Percentiles rank a stretch among this genome's conserved stretches.
Conservation (phyloP, 2,888 invertebrate species). For the Scelioninae gen. 1 region DNA sequence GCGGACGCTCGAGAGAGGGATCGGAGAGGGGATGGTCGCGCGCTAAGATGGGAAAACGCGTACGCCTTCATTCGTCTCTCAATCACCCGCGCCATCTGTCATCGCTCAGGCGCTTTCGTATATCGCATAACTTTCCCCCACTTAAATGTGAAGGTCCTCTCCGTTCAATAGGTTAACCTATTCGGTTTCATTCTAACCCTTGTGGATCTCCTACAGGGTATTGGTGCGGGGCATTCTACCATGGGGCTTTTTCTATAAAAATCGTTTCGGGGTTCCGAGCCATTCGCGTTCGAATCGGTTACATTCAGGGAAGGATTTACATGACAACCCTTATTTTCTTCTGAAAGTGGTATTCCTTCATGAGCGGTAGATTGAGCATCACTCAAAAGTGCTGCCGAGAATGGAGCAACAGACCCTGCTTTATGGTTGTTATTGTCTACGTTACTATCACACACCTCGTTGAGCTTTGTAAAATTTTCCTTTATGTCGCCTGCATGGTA, state of each 20-base stretch:
- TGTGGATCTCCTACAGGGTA: background rate
- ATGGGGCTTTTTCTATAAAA: background rate
- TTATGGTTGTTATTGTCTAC: background rate
- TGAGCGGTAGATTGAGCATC: background rate
- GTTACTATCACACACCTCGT: background rate
- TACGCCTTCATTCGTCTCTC: no score
- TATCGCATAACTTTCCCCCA: constrained; percentile 8
- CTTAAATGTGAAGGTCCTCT: background rate
- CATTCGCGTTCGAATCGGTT: background rate
- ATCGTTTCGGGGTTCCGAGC: background rate
- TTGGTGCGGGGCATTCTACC: background rate
- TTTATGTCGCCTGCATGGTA: constrained; percentile 33
- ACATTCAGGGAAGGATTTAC: background rate
- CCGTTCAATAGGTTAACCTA: background rate
- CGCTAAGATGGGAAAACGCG: no score
- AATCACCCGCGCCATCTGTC: no score
- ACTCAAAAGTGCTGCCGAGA: constrained; percentile 12
- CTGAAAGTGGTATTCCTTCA: background rate
- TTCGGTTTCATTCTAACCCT: background rate
- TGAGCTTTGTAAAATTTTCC: constrained; percentile 13
- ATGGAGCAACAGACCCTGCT: background rate
- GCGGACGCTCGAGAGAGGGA: no score
- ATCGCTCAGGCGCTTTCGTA: no score
- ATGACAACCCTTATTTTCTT: no score
- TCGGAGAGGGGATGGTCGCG: no score